Evolutionary conservation across 2,113 vertebrate genomes (phyloP).

Genomic region (Onychostruthus taczanowskii): DNA sequence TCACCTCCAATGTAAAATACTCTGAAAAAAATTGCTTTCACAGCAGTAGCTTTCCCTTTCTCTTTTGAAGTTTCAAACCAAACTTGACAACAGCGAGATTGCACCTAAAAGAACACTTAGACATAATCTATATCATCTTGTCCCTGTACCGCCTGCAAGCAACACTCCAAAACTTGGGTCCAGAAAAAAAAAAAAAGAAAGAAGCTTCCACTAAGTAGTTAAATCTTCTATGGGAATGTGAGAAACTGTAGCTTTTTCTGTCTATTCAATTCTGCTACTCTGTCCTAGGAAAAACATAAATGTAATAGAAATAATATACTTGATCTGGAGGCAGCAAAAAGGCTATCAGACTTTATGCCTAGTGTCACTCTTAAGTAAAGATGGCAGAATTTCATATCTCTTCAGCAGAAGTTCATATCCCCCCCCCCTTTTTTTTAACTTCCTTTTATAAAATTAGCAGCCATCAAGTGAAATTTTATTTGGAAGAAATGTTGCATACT

Average conservation of each 20-base stretch:
- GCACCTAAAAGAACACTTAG: background rate
- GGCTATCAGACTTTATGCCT: background rate
- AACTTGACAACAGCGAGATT: background rate
- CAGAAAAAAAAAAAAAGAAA: background rate
- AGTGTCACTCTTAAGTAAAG: background rate
- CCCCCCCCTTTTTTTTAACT: fast-evolving
- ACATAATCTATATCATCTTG: background rate
- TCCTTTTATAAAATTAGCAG: background rate
- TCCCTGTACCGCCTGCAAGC: background rate
- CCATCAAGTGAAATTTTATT: background rate
- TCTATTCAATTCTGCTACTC: background rate
- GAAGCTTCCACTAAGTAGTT: background rate
- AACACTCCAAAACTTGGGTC: background rate
- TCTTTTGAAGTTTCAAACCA: background rate
- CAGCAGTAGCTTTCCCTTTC: background rate
- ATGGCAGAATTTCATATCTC: background rate
- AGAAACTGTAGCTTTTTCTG: background rate
- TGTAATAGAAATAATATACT: background rate
- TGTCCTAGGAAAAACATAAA: background rate
- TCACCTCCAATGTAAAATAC: background rate
- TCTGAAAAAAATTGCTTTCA: background rate
- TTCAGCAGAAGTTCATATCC: background rate
- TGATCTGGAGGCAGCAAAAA: background rate
- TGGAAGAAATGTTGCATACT: background rate
- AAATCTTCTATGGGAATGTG: background rate